A percentile compares a stretch with the other conserved stretches of the same genome.
phyloP scores from a whole-genome alignment of 2,888 invertebrate species.

The Boloria euphrosyne region DNA sequence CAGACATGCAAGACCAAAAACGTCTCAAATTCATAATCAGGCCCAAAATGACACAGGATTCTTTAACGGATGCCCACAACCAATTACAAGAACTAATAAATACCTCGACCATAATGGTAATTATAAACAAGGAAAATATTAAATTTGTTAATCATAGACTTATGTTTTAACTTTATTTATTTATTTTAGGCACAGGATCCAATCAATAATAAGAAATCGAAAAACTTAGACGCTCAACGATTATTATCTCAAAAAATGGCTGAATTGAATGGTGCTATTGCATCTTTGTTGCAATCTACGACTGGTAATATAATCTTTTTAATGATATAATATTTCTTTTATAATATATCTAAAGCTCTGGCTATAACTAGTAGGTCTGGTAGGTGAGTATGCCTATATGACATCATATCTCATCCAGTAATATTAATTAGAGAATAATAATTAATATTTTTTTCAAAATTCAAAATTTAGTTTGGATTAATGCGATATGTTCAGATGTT shows the following conservation, averaged over 20 bases:
- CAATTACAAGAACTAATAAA: slow-evolving; percentile 5
- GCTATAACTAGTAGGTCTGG: no score
- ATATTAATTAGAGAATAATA: no score
- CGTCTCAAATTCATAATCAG: slow-evolving; percentile 1
- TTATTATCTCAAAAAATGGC: slow-evolving; percentile 52
- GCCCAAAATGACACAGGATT: neutral
- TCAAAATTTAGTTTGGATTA: no score
- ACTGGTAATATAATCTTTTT: slow-evolving; percentile 31
- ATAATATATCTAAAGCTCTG: no score
- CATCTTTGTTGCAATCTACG: slow-evolving; percentile 52
- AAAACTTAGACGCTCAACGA: slow-evolving; percentile 27
- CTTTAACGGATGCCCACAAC: neutral
- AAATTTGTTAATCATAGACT: neutral
- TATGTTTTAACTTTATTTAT: neutral
- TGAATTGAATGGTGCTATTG: slow-evolving; percentile 59
- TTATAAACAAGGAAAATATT: neutral
- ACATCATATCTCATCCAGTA: no score
- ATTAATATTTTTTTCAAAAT: no score
- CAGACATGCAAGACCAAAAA: neutral
- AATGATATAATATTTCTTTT: no score
- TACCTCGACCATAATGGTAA: neutral
- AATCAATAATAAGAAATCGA: neutral
- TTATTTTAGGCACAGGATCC: slow-evolving; percentile 12
- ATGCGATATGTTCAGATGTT: no score
- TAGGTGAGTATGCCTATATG: no score